These are phyloP conservation scores for Lasioglossum calceatum DNA, from an alignment of 2,888 invertebrate species.

Conservation along the genomic window DNA sequence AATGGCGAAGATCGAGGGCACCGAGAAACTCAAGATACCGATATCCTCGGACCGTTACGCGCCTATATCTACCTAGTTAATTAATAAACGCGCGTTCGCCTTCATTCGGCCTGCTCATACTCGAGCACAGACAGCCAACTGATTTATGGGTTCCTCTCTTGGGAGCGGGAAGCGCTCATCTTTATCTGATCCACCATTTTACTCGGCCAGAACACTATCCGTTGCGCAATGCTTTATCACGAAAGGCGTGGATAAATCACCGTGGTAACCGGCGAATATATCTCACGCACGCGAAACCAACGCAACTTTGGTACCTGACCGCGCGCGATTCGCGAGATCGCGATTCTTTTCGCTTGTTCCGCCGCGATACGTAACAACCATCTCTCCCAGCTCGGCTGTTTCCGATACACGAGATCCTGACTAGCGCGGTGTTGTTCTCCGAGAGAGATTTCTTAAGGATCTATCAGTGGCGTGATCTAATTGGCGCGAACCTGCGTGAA, in stretches of 20 bases:
- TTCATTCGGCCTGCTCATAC: slow-evolving; percentile 53
- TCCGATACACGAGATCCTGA: slow-evolving; percentile 17
- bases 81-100: slow-evolving; percentile 66
- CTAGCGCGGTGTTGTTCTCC: slow-evolving; percentile 15
- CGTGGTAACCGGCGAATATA: slow-evolving; percentile 45
- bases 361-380: not conserved
- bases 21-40: slow-evolving; percentile 39
- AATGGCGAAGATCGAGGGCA: slow-evolving; percentile 47
- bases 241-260: slow-evolving; percentile 74
- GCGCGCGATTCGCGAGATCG: not conserved
- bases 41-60: slow-evolving; percentile 59
- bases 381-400: not conserved
- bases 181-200: slow-evolving; percentile 76
- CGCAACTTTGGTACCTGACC: not conserved
- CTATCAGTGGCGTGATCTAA: not conserved
- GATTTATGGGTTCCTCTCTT: slow-evolving; percentile 71
- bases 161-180: slow-evolving; percentile 65
- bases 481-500: no score
- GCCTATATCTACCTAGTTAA: slow-evolving; percentile 68
- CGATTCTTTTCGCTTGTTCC: slow-evolving; percentile 15
- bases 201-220: slow-evolving; percentile 69
- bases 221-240: slow-evolving; percentile 78
- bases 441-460: not conserved
- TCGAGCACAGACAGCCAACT: slow-evolving; percentile 64
- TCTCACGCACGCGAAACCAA: slow-evolving; percentile 49